Evolutionary conservation across 2,113 vertebrate species (phyloP), one percentile per base, ranked within the genome.

Genomic region (Rhinoderma darwinii): DNA sequence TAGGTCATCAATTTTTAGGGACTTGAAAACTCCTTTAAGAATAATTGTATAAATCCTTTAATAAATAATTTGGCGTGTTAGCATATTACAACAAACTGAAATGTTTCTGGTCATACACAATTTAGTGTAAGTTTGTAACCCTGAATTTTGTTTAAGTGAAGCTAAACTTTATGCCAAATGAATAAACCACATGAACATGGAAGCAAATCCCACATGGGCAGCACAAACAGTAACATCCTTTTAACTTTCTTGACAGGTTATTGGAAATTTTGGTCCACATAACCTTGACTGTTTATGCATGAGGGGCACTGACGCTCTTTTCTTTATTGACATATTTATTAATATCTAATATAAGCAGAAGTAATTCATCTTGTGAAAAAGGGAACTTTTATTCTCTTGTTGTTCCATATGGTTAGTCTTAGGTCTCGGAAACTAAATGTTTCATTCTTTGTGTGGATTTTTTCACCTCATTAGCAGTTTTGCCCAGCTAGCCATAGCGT

Each of bases 391-490:
- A 87, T 82, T 87, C 86, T 82, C 79, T 47, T 27, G 86, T 70
- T 82, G 86, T 87, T 87, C 86, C 79, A 82, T 87, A 15, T 87
- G 78, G 86, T 82, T 87, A 87, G 86, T 87, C 32, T 82, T 75
- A 50, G 66, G 79, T 41, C 68, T 75, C 39, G 81, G 30, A 70
- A 87, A 82, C 37, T 75, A 87, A 87, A 87, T 75, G 78, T 82
- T 87, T 82, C 54, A 82, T 87, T 75, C 79, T 87, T 82, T 82
- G 78, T 87, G 79, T n/a, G 54, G 68, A 61, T 87, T 82, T 82
- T 87, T 87, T 87, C 50, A 75, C 70, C 86, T 87, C 86, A 87
- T 87, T 87, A 82, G 86, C 70, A 87, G 86, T 87, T 87, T 87
- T 82, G 86, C 86, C 86, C 70, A 87, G 86, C 79, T 82, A 63